Evolutionary conservation across 2,888 invertebrate species (phyloP), one percentile per base, ranked within the genome.

Genomic region (Exocentrus adspersus): DNA sequence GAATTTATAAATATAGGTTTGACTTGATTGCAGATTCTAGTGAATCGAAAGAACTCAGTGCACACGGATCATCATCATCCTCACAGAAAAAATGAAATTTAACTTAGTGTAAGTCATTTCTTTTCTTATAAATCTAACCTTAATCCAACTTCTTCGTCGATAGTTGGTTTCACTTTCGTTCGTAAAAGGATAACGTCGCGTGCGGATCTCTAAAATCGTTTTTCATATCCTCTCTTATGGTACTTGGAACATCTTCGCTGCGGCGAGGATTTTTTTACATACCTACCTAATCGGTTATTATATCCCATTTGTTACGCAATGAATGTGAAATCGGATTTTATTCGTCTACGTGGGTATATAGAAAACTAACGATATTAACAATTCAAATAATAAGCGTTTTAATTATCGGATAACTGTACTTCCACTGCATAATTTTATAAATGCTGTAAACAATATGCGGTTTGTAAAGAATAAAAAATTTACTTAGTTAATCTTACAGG

Each of bases 1-100:
- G 79, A 81, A 80, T 81, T 81, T 80, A 81, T 81, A 81, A 80
- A 81, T 80, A 79, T 79, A 77, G 76, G 79, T 80, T 74, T 75
- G 73, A 71, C 68, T 74, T 71, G 74, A 75, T 75, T 71, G 77
- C 74, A 71, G 76, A 78, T 76, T 74, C 77, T 78, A 80, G 80
- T 80, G 77, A 77, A 76, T 77, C 72, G 74, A 72, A 72, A 72
- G 72, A 71, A 75, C 72, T 77, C 78, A 75, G 75, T 78, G 77
- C 69, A 75, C 67, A 72, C 75, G 74, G 75, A 73, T 72, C 74
- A 69, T 72, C 74, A 69, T 73, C 72, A 71, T 70, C 68, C 68
- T 67, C 66, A 53, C 54, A 64, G 43, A 66, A 65, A 37, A 68
- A 71, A 80, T 80, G 80, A 78, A 78, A 76, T 70, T 79, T 63